These are phyloP conservation scores for Drosophila arizonae DNA, from an alignment of 1,140 invertebrate species.

Conservation along the genomic window DNA sequence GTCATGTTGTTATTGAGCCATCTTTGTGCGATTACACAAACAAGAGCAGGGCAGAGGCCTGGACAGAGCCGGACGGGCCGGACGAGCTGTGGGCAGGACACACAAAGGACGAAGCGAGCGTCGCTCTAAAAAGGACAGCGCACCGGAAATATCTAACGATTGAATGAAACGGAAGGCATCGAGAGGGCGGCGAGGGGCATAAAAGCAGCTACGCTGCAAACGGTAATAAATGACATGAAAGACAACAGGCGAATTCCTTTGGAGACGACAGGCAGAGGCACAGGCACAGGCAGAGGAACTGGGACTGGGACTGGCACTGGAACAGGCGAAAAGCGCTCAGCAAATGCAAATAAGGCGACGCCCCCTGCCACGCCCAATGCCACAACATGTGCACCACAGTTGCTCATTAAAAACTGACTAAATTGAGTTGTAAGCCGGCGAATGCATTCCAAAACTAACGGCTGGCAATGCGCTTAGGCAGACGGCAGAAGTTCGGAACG, in stretches of 20 bases:
- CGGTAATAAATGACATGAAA: conserved; percentile 77
- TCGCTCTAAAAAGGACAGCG: conserved; percentile 72
- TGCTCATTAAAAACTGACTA: conserved; percentile 78
- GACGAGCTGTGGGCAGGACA: conserved; percentile 38
- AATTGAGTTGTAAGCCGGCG: conserved; percentile 70
- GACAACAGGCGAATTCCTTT: conserved; percentile 71
- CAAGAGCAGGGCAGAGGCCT: conserved; percentile 48
- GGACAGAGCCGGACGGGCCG: conserved; percentile 15
- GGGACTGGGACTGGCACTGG: too few relatives aligned
- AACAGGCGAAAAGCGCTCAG: conserved; percentile 59
- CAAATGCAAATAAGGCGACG: conserved; percentile 62
- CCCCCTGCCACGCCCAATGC: conserved; percentile 15
- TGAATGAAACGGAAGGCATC: conserved; percentile 62
- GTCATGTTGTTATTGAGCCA: conserved; percentile 73
- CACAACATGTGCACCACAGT: conserved; percentile 45
- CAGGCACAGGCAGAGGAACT: too few relatives aligned
- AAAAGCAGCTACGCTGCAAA: conserved; percentile 29
- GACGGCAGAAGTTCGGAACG: conserved; percentile 34
- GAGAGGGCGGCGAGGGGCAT: background rate
- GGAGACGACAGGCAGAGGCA: conserved; percentile 41
- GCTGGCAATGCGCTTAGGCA: conserved; percentile 51
- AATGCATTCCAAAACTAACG: conserved; percentile 58
- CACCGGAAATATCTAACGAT: conserved; percentile 79
- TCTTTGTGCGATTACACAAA: conserved; percentile 77
- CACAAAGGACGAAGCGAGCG: conserved; percentile 66